Conservation (phyloP, 1,140 invertebrate genomes). For the Trichonephila clavata region DNA sequence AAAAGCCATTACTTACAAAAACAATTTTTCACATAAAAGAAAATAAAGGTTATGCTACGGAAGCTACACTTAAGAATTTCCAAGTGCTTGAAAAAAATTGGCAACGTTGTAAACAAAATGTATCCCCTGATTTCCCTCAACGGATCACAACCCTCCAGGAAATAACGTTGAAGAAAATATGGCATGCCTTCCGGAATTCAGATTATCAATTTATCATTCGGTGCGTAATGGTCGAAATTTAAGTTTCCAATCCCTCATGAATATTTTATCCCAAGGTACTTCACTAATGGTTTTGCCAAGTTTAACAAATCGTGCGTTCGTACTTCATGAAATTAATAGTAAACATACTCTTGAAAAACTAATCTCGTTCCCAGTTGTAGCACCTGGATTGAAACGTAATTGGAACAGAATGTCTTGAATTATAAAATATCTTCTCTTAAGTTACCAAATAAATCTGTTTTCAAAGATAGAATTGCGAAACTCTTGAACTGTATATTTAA, state of each 20-base stretch:
- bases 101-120: not conserved
- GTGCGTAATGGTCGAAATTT: constrained; percentile 5
- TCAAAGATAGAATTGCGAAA: not conserved
- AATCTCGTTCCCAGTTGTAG: not conserved
- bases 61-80: too few species aligned
- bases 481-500: too few species aligned
- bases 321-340: constrained; percentile 16
- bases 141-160: not conserved
- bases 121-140: not conserved
- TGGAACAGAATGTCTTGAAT: not conserved
- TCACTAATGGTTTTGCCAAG: not conserved
- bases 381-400: not conserved
- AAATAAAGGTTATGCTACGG: too few species aligned
- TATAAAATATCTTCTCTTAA: not conserved
- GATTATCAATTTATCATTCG: constrained; percentile 21
- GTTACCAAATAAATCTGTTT: not conserved
- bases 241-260: not conserved
- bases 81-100: not conserved
- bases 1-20: too few species aligned
- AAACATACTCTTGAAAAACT: not conserved
- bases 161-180: not conserved
- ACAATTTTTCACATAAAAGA: too few species aligned
- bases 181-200: not conserved
- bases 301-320: constrained; percentile 22
- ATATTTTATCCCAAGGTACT: constrained; percentile 9